phyloP scores from a whole-genome alignment of 2,888 invertebrate species.

The Furcula furcula region DNA sequence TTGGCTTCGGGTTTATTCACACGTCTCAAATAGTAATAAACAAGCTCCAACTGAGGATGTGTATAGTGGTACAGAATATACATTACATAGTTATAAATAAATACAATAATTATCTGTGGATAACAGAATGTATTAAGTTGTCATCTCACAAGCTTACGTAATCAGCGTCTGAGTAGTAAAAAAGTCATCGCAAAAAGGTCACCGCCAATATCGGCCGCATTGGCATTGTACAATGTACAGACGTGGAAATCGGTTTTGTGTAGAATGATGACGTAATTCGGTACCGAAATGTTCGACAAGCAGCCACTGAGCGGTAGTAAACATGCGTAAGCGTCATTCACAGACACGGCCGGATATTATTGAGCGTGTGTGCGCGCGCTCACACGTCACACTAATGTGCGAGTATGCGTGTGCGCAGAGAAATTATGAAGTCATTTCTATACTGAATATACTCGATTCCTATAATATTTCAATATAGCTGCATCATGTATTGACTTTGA shows the following conservation, averaged over 20 bases:
- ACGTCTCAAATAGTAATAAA: not conserved
- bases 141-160: too few relatives aligned
- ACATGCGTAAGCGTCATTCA: conserved; percentile 75
- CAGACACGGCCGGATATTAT: conserved; percentile 63
- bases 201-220: conserved; percentile 27
- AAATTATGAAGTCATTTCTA: conserved; percentile 68
- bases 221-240: conserved; percentile 18
- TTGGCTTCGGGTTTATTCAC: not conserved
- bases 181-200: conserved; percentile 23
- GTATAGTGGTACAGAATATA: not conserved
- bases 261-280: conserved; percentile 59
- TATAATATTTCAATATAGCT: conserved; percentile 42
- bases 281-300: conserved; percentile 66
- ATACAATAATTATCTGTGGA: too few relatives aligned
- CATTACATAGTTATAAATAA: too few relatives aligned
- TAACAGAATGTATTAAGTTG: too few relatives aligned
- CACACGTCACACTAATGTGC: conserved; percentile 24
- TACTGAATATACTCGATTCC: conserved; percentile 45
- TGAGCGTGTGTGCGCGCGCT: conserved; percentile 39
- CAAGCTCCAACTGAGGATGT: not conserved
- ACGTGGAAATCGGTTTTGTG: conserved; percentile 40
- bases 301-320: conserved; percentile 58
- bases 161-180: too few relatives aligned
- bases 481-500: conserved; percentile 47
- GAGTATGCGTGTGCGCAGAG: conserved; percentile 37